phyloP scores from a whole-genome alignment of 2,888 invertebrate genomes.

The Tetragnatha montana region DNA sequence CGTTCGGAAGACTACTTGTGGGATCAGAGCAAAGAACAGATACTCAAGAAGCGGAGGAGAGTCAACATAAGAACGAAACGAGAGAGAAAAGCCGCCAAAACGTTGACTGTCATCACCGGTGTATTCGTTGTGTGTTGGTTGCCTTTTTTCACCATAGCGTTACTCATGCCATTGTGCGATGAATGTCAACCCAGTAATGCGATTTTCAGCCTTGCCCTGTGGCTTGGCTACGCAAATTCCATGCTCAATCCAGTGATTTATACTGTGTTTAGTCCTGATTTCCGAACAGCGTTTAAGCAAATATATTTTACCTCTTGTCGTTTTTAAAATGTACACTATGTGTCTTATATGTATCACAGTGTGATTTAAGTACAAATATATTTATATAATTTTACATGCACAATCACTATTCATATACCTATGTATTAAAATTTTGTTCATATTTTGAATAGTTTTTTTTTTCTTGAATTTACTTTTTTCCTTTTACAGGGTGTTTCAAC shows the following conservation, averaged over 20 bases:
- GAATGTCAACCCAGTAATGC: conserved; percentile 82
- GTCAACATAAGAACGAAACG: conserved; percentile 75
- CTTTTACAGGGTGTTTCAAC: too few species aligned
- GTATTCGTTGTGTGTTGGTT: conserved; percentile 89
- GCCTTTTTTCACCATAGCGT: conserved; percentile 94
- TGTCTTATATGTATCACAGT: conserved; percentile 27
- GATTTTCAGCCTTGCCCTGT: conserved; percentile 86
- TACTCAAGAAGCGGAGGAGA: conserved; percentile 60
- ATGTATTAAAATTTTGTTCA: neutral
- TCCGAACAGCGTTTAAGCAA: conserved; percentile 91
- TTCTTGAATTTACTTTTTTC: neutral
- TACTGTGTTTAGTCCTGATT: conserved; percentile 90
- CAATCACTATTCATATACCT: neutral
- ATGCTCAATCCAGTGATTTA: conserved; percentile 88
- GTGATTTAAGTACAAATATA: conserved; percentile 41
- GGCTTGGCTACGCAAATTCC: conserved; percentile 95
- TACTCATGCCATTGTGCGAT: conserved; percentile 87
- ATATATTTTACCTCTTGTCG: conserved; percentile 79
- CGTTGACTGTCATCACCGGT: conserved; percentile 75
- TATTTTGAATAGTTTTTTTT: neutral
- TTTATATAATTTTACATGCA: neutral
- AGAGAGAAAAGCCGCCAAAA: conserved; percentile 76
- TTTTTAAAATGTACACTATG: conserved; percentile 32
- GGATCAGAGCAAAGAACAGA: conserved; percentile 58
- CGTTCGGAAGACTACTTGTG: conserved; percentile 55